phyloP scores from a whole-genome alignment of 2,888 invertebrate genomes.

The Rhogogaster chlorosoma region DNA sequence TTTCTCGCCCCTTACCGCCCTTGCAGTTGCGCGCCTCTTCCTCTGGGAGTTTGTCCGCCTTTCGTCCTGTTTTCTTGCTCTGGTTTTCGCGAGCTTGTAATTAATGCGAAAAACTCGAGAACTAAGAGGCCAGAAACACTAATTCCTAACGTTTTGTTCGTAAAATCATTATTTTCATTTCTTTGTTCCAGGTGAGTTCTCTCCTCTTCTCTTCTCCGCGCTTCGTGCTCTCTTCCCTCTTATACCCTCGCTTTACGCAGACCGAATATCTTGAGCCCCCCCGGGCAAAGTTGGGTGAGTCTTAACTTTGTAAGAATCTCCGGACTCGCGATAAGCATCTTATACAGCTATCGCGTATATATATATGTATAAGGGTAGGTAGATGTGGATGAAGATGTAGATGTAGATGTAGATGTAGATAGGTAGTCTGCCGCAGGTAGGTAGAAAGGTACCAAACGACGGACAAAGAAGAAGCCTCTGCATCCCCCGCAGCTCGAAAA shows the following conservation, averaged over 20 bases:
- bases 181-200: conserved; percentile 49
- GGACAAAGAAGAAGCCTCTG: conserved; percentile 19
- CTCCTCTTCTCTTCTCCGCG: neutral
- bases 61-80: neutral
- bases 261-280: conserved; percentile 30
- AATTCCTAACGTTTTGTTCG: conserved; percentile 44
- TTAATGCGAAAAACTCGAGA: conserved; percentile 40
- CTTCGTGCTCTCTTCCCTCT: neutral
- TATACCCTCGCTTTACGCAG: neutral
- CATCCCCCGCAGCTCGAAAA: neutral
- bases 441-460: neutral
- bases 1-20: neutral
- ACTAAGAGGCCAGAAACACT: conserved; percentile 39
- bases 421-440: neutral
- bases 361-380: neutral
- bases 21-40: neutral
- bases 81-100: neutral
- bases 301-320: conserved; percentile 58
- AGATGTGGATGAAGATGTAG: neutral
- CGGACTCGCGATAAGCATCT: conserved; percentile 55
- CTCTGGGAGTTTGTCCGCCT: neutral
- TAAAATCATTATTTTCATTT: conserved; percentile 46
- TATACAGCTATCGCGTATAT: conserved; percentile 23
- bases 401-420: too few species aligned
- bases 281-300: conserved; percentile 59